Evolutionary conservation across 2,888 invertebrate genomes (phyloP), one percentile per base, ranked within the genome.

Genomic region (Leptopilina drosophilae): DNA sequence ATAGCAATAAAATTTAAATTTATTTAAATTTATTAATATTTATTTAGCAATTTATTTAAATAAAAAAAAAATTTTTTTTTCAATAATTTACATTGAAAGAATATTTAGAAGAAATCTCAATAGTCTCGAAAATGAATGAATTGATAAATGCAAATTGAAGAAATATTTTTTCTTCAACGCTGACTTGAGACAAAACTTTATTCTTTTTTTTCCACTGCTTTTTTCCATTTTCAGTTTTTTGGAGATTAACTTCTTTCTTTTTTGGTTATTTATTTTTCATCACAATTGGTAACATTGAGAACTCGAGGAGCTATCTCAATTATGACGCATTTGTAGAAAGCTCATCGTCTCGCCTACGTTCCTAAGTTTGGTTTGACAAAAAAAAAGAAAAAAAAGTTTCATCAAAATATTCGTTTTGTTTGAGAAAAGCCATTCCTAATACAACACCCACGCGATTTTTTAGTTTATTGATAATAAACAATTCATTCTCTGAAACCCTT

Each of bases 271-370:
- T 66, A 66, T 66, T 66, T 66, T 46, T 46, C 42, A 42, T 66
- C 9, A n/a, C 42, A 66, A 40, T n/a, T n/a, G 40, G 9, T 15
- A 65, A n/a, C 40, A 14, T 56, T 40, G 65, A 40, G n/a, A 65
- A 65, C 14, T 40, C 14, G 14, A 14, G 9, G 15, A 64, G 33
- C 64, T 14, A 33, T 26, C 20, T 64, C 33, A 64, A 26, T 64
- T 64, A 26, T 64, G 64, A 33, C 33, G 64, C 64, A 64, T 64
- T 64, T 33, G 64, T 64, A 64, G 64, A 33, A 64, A 64, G 26
- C 64, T 26, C 33, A 33, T 33, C 15, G 64, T 26, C 12, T 33
- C 64, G 33, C 64, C 64, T 33, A 64, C 64, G 64, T 26, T 64
- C 7, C 33, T 64, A 33, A 64, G 20, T 64, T n/a, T 7, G 42